A percentile compares a stretch with the other conserved stretches of the same genome.
Conservation (phyloP, 2,113 vertebrate genomes). For the Mesembrinibis cayennensis region DNA sequence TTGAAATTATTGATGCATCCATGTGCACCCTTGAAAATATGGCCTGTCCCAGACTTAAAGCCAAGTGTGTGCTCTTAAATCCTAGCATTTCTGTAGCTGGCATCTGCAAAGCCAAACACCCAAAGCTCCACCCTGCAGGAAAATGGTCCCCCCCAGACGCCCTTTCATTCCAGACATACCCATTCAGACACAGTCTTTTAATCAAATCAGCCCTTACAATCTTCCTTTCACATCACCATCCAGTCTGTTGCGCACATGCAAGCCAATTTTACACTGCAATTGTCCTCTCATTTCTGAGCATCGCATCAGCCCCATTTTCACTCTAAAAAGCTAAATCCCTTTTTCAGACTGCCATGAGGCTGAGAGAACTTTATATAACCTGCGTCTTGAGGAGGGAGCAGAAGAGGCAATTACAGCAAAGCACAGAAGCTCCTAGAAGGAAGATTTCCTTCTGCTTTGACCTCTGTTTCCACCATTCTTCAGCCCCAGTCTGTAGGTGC, state of each 20-base stretch:
- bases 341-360: background rate
- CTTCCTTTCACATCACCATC: conserved; percentile 47
- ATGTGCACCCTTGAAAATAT: background rate
- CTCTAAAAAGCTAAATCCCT: conserved; percentile 6
- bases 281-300: conserved; percentile 42
- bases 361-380: background rate
- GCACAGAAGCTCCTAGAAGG: background rate
- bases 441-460: background rate
- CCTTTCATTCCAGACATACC: conserved; percentile 33
- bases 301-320: conserved; percentile 1
- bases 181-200: conserved; percentile 56
- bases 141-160: background rate
- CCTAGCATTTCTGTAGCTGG: background rate
- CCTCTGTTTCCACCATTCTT: background rate
- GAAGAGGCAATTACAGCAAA: background rate
- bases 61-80: background rate
- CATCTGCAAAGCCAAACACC: background rate
- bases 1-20: background rate
- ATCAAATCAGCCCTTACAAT: conserved; percentile 33
- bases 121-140: background rate
- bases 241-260: background rate
- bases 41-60: background rate
- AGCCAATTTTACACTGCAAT: conserved; percentile 45
- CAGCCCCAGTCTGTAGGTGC: background rate
- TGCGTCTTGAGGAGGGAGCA: background rate